phyloP scores from a whole-genome alignment of 2,113 vertebrate species.

The Oxyura jamaicensis region DNA sequence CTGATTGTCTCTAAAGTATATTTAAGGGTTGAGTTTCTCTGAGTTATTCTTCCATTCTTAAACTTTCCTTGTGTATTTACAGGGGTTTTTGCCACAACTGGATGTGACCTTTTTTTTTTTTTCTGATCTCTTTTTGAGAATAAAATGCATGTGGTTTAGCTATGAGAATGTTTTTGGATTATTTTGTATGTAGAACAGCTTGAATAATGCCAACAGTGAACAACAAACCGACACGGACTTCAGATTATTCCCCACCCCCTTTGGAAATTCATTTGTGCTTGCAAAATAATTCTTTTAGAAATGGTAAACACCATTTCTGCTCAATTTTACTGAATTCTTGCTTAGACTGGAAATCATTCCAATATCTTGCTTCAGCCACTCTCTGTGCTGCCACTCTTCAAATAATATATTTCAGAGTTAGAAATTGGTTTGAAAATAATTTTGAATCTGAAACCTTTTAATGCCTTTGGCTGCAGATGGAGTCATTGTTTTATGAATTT shows the following conservation, averaged over 20 bases:
- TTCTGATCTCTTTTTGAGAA: neutral
- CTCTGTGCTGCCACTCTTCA: neutral
- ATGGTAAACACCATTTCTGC: neutral
- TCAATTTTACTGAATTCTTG: neutral
- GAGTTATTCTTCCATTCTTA: neutral
- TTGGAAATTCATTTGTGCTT: slow-evolving; percentile 16
- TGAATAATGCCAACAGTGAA: neutral
- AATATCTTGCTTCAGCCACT: neutral
- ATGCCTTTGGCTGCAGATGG: slow-evolving; percentile 44
- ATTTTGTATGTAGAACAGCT: neutral
- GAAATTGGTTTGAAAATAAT: neutral
- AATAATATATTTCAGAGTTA: neutral
- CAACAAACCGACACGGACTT: neutral
- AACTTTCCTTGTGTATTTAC: neutral
- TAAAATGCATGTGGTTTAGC: neutral
- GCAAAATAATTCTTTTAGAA: slow-evolving; percentile 29
- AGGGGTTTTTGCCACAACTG: neutral
- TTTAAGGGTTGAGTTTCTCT: neutral
- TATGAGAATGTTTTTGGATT: neutral
- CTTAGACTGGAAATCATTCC: slow-evolving; percentile 35
- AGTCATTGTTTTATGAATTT: slow-evolving; percentile 45
- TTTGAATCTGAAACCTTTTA: slow-evolving; percentile 5
- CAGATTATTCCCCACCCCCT: neutral
- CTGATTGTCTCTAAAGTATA: neutral
- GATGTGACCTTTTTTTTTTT: neutral